Base-by-base conservation (phyloP, 92 coral and sea anemone genomes). In the Umimayanthus kanabou region DNA sequence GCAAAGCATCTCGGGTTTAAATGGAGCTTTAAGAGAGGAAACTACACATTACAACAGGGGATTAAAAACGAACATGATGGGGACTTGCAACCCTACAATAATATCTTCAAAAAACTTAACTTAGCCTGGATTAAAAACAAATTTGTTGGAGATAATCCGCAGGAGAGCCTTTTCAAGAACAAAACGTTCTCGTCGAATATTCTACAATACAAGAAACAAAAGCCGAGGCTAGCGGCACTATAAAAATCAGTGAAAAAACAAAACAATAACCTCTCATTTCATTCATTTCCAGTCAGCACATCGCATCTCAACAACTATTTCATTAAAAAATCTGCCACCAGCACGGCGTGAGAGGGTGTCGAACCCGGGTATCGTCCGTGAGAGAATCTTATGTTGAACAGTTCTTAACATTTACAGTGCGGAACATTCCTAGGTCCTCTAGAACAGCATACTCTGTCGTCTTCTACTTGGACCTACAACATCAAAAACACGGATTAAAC, bases 361-460 rank as follows among this genome's bases (percentile, higher is more conserved):
- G 28, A 80, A 80, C 71, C 84, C 84, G 49, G 84, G 2, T 14
- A 26, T 50, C 33, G 65, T 25, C 70, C 83, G 83, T 50, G 83
- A 53, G 42, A 79, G 55, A 53, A 26, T 79, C 47, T 57, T 30
- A 47, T 28, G 84, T 30, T 55, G 20, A 45, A 77, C 20, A 77
- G 25, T 77, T 47, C 64, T 2, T 45, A 57, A 2, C 50, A 80
- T 80, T 80, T 80, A 80, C 70, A 80, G 39, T 80, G 8, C 70
- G 39, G 26, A 10, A 29, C 50, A 61, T 23, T 2, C 69, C 69
- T 6, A 61, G 69, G 14, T 53, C 84, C 47, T 80, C 43, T 57
- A 80, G 84, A 80, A 80, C 71, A 80, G 61, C 84, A 80, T 80
- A 80, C 84, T 80, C 84, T 80, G 84, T 25, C 84, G 84, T 80